Evolutionary conservation across 1,140 invertebrate genomes (phyloP).

Genomic region (Calephelis nemesis): DNA sequence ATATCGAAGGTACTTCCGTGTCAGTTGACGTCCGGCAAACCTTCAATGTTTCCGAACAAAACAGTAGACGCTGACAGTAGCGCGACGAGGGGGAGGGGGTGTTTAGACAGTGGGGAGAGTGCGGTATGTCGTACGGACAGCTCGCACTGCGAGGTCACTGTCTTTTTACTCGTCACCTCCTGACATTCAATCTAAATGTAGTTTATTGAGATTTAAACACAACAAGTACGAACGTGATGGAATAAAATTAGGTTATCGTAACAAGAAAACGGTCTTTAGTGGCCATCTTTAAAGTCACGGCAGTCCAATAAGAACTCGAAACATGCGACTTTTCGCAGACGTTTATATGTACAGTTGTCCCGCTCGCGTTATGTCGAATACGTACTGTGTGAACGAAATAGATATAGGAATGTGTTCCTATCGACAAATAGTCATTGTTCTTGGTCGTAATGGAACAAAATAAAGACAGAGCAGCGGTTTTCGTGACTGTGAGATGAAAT

Average conservation of each 20-base stretch:
- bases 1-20: slow-evolving; percentile 73
- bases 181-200: slow-evolving; percentile 74
- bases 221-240: slow-evolving; percentile 65
- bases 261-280: slow-evolving; percentile 72
- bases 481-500: slow-evolving; percentile 72
- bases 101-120: slow-evolving; percentile 26
- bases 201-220: slow-evolving; percentile 71
- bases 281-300: slow-evolving; percentile 73
- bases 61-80: slow-evolving; percentile 45
- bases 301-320: slow-evolving; percentile 73
- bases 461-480: slow-evolving; percentile 77
- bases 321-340: slow-evolving; percentile 50
- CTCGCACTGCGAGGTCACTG: slow-evolving; percentile 54
- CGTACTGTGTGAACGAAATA: slow-evolving; percentile 51
- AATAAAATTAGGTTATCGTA: slow-evolving; percentile 76
- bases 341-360: slow-evolving; percentile 48
- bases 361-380: slow-evolving; percentile 37
- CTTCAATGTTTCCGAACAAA: slow-evolving; percentile 73
- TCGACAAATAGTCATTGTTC: slow-evolving; percentile 75
- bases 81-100: slow-evolving; percentile 19
- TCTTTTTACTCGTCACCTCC: slow-evolving; percentile 71
- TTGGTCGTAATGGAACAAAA: slow-evolving; percentile 76
- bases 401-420: slow-evolving; percentile 63
- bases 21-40: slow-evolving; percentile 73
- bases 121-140: slow-evolving; percentile 47